Conservation (phyloP, 2,797 vertebrate species). For the Loris lydekkerianus region DNA sequence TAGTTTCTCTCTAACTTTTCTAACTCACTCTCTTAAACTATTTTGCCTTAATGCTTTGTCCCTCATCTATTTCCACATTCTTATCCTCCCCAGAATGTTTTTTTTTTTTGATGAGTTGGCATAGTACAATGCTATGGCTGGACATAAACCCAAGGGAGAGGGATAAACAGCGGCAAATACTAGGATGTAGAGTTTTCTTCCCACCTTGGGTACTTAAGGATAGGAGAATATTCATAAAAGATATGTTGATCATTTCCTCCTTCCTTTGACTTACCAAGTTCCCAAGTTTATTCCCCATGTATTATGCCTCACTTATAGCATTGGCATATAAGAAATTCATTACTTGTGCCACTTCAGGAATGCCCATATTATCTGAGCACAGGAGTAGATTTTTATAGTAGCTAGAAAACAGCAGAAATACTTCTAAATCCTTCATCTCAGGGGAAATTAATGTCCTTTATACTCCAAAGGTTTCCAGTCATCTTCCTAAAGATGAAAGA, state of each 20-base stretch:
- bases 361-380: background rate
- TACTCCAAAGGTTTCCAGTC: slow-evolving; percentile 21
- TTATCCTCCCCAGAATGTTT: background rate
- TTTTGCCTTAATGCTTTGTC: slow-evolving; percentile 8
- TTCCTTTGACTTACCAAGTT: slow-evolving; percentile 14
- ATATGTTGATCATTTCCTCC: background rate
- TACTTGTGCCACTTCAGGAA: slow-evolving; percentile 41
- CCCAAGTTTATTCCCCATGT: background rate
- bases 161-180: background rate
- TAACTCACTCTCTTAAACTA: background rate
- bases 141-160: background rate
- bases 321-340: background rate
- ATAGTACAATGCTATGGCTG: background rate
- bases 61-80: background rate
- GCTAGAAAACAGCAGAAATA: slow-evolving; percentile 26
- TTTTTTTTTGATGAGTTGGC: background rate
- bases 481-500: slow-evolving; percentile 49
- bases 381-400: slow-evolving; percentile 23
- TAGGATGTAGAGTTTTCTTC: background rate
- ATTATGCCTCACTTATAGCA: background rate
- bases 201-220: background rate
- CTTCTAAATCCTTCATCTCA: slow-evolving; percentile 49
- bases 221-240: background rate
- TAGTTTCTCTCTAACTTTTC: slow-evolving; percentile 48
- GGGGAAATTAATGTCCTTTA: slow-evolving; percentile 9